phyloP scores from a whole-genome alignment of 1,140 invertebrate species.

The Neelides sp. region DNA sequence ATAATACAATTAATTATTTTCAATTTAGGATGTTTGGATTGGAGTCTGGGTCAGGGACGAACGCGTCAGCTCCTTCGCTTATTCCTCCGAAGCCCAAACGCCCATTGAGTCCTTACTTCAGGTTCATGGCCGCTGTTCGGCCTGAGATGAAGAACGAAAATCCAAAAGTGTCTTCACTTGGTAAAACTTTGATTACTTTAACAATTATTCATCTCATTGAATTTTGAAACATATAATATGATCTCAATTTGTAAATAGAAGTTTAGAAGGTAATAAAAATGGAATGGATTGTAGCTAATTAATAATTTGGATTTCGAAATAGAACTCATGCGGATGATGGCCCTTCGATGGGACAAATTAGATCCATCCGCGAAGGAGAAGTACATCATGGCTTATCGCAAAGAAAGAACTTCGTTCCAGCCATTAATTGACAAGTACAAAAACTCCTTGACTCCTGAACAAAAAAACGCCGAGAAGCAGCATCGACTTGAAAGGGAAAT shows the following conservation, averaged over 20 bases:
- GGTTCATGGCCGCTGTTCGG: constrained; percentile 14
- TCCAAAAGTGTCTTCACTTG: constrained; percentile 5
- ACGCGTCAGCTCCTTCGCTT: not conserved
- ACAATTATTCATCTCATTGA: too few species aligned
- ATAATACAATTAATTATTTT: too few species aligned
- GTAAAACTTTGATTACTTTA: too few species aligned
- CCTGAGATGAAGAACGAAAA: constrained; percentile 13
- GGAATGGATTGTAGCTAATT: not conserved
- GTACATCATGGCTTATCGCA: constrained; percentile 16
- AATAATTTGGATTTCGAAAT: too few species aligned
- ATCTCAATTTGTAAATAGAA: too few species aligned
- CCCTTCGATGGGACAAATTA: constrained; percentile 22
- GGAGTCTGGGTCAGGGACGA: too few species aligned
- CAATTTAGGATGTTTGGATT: too few species aligned
- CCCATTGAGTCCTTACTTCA: constrained; percentile 22
- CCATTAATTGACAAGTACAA: constrained; percentile 23
- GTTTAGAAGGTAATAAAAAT: constrained; percentile 1
- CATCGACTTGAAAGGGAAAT: not conserved
- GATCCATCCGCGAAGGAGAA: constrained; percentile 18
- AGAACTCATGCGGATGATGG: constrained; percentile 28
- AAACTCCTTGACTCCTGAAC: constrained; percentile 22
- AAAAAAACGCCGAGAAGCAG: constrained; percentile 15
- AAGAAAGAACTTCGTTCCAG: constrained; percentile 23
- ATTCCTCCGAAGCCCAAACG: constrained; percentile 24
- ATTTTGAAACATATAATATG: too few species aligned